Evolutionary conservation across 2,797 vertebrate species (phyloP), one percentile per base, ranked within the genome.

Genomic region (Mionectes olivaceus): DNA sequence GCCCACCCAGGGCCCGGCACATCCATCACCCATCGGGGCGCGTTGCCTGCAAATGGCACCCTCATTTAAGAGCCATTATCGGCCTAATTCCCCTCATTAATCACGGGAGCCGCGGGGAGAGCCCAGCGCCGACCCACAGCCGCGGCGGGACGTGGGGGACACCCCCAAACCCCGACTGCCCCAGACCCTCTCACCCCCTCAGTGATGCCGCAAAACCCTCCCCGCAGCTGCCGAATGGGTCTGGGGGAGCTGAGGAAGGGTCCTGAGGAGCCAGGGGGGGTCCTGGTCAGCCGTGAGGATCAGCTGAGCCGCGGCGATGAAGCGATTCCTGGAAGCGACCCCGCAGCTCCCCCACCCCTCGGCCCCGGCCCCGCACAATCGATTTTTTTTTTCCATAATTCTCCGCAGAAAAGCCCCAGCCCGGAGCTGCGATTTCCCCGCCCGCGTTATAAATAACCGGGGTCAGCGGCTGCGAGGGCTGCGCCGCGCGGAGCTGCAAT

Each of bases 381-480:
- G 92, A 94, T 93, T 83, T 69, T 13, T 44, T 44, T 24, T 10
- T 13, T 64, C 94, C 81, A 19, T 87, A 44, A 91, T 95, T 93
- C 78, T 78, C 60, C 44, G 46, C 70, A 90, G 95, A 86, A 76
- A 82, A 94, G 83, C 74, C 90, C 85, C 18, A 90, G 93, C 91
- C 74, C 56, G 14, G 93, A 81, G 87, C 90, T 81, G 77, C 7
- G 78, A 70, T 93, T 94, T 91, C 71, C 94, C 88, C 68, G 69
- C 89, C 78, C 77, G 78, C 76, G 61, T 94, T 94, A 94, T 96
- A 96, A 96, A 96, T 96, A 96, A 96, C 81, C 37, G 49, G 86
- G 96, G 88, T 95, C 95, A 93, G 32, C 94, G 53, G 91, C 94
- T 95, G 64, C 96, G 80, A 88, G 95, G 94, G 94, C 92, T 80